Conservation (phyloP, 2,113 vertebrate species). For the Microtus oregoni region DNA sequence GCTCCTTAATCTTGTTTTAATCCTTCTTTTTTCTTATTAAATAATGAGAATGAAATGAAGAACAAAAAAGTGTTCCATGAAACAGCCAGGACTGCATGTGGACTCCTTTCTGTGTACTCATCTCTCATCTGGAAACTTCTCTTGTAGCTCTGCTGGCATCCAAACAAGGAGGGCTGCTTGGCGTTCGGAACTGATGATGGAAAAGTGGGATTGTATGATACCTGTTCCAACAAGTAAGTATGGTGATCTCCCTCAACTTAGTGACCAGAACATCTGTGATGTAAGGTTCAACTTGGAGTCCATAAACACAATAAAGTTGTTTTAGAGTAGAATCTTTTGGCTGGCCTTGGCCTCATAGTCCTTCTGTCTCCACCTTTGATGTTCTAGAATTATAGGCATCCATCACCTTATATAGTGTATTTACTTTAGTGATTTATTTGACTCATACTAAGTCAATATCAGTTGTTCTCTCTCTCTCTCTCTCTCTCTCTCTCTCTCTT, state of each 20-base stretch:
- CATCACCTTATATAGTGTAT: neutral
- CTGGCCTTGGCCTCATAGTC: neutral
- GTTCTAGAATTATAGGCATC: neutral
- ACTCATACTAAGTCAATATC: neutral
- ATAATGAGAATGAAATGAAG: slow-evolving; percentile 36
- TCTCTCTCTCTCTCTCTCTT: too few relatives aligned
- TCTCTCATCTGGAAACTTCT: neutral
- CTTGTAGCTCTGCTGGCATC: slow-evolving; percentile 95
- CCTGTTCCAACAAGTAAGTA: slow-evolving; percentile 93
- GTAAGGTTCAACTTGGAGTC: neutral
- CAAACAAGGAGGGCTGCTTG: slow-evolving; percentile 92
- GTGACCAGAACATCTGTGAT: neutral
- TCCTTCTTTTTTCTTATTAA: neutral
- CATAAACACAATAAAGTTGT: neutral
- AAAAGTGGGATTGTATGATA: slow-evolving; percentile 97
- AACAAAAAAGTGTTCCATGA: neutral
- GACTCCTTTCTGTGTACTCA: neutral
- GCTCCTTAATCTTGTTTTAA: neutral
- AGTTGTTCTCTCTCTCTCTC: neutral
- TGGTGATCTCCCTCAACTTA: neutral
- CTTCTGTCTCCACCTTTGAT: neutral
- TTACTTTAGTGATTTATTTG: neutral
- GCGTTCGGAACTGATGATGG: slow-evolving; percentile 98
- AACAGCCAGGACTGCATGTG: neutral
- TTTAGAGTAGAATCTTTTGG: neutral